Evolutionary conservation across 2,888 invertebrate genomes (phyloP).

Genomic region (Megalurothrips usitatus): DNA sequence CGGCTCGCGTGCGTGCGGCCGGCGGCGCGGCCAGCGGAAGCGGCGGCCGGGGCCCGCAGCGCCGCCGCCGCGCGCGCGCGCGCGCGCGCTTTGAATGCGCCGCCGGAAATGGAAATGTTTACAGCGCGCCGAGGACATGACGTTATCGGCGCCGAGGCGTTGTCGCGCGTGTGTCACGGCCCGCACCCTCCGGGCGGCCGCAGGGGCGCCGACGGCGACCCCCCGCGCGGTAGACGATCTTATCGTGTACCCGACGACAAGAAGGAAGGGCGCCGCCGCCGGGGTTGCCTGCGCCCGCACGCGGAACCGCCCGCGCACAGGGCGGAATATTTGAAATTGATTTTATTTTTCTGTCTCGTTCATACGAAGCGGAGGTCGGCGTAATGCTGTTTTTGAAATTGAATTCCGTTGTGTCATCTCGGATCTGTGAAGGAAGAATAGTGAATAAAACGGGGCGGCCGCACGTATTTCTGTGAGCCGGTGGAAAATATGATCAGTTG

Average conservation of each 20-base stretch:
- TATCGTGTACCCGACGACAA: not conserved
- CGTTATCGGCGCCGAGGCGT: slow-evolving; percentile 14
- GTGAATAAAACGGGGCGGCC: no score
- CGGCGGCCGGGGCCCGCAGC: no score
- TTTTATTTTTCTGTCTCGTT: no score
- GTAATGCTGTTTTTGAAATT: no score
- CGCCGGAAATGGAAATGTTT: slow-evolving; percentile 22
- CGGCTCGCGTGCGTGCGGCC: not conserved
- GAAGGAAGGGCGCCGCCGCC: not conserved
- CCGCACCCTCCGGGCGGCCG: not conserved
- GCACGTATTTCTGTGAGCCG: no score
- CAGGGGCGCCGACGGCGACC: not conserved
- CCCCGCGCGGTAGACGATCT: not conserved
- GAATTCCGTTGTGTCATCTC: no score
- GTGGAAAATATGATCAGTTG: no score
- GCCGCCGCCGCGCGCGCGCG: no score
- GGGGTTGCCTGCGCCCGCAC: not conserved
- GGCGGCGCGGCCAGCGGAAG: no score
- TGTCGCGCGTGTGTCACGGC: not conserved
- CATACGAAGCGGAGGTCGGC: no score
- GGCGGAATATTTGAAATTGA: no score
- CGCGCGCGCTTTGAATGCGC: not conserved
- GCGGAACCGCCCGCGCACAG: not conserved
- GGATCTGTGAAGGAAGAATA: no score
- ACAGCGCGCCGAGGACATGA: slow-evolving; percentile 19